Conservation (phyloP, 2,113 vertebrate genomes). For the Elaphurus davidianus region DNA sequence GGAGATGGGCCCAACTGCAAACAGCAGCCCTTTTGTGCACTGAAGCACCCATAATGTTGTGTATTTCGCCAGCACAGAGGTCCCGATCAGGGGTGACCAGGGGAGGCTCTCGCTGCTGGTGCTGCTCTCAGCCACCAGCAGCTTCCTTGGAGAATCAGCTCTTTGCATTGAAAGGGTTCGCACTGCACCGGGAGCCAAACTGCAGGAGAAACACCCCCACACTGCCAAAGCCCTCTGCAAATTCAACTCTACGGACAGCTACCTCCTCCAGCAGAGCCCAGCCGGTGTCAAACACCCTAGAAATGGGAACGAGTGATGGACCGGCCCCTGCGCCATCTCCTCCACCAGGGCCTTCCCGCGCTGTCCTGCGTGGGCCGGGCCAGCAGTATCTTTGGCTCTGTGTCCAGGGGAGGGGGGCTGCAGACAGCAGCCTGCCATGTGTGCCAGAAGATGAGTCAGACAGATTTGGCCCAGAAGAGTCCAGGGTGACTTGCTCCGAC, state of each 20-base stretch:
- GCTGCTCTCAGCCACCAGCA: not conserved
- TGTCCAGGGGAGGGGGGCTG: not conserved
- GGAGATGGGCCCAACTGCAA: accelerated
- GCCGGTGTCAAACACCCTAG: not conserved
- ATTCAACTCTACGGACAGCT: not conserved
- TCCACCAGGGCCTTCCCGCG: not conserved
- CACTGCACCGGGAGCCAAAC: not conserved
- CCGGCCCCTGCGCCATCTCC: not conserved
- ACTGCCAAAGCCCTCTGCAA: accelerated
- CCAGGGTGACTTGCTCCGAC: not conserved
- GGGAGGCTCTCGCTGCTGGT: not conserved
- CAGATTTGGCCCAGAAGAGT: not conserved
- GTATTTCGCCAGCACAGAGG: not conserved
- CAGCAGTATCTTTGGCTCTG: not conserved
- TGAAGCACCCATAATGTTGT: not conserved
- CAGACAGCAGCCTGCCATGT: accelerated
- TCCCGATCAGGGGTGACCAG: not conserved
- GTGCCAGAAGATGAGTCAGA: not conserved
- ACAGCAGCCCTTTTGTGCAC: not conserved
- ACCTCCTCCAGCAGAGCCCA: not conserved
- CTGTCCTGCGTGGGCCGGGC: not conserved
- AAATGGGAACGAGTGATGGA: not conserved
- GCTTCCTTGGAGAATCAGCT: not conserved
- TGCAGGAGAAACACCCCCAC: not conserved
- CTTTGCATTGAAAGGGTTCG: accelerated